Evolutionary conservation across 2,888 invertebrate genomes (phyloP), one percentile per base, ranked within the genome.

Genomic region (Barypeithes pellucidus): DNA sequence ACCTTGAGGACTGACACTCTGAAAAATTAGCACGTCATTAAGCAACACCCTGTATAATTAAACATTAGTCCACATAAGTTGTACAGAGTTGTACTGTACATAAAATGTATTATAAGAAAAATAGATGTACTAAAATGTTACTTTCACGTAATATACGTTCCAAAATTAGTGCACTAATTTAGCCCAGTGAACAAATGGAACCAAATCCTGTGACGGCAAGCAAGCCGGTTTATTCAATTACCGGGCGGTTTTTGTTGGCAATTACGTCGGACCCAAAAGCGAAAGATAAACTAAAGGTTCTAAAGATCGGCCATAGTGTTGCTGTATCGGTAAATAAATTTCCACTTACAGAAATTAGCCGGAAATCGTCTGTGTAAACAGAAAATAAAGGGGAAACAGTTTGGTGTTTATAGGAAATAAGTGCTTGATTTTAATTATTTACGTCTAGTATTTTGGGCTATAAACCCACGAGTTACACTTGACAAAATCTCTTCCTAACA

Each of bases 201-300:
- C 29, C 60, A 61, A 24, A 69, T 39, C 39, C 50, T 33, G 12
- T 47, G 60, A 16, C 20, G 68, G 68, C 22, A 47, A 68, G 50
- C 61, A 61, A 39, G 33, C 47, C 36, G 39, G 41, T 50, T 61
- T 61, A 68, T 60, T 68, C 47, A 22, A 61, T 68, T 61, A 68
- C 24, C 22, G 7, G 68, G 20, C 18, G 68, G 61, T 68, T 68
- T 68, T 68, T 68, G 60, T 68, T 47, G 33, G 57, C 39, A 59
- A 67, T 67, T 67, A 47, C 43, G 43, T 59, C 22, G 59, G 36
- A 5, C 8, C 33, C 57, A 39, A 36, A 39, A 36, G 24, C 24
- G 16, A 20, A 67, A 59, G 67, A 45, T 36, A 67, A 57, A 67
- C 41, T 36, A 45, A 33, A 45, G 3, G 43, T 29, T 45, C 16